These are phyloP conservation scores for Anas platyrhynchos DNA, from an alignment of 2,113 vertebrate genomes.

Conservation along the genomic window DNA sequence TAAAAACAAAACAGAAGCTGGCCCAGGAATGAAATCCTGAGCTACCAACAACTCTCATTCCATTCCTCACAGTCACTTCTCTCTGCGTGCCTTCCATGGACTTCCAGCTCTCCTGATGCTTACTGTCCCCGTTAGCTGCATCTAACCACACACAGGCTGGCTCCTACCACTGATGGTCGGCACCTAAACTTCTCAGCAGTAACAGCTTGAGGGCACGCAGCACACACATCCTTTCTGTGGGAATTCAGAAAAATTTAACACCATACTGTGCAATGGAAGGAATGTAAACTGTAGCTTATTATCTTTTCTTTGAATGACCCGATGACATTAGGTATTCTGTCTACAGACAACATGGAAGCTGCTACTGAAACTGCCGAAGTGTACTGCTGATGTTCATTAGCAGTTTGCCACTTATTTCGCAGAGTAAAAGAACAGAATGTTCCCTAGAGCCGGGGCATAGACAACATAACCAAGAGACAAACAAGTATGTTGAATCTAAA, in stretches of 20 bases:
- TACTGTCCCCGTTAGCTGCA: neutral
- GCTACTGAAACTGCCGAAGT: neutral
- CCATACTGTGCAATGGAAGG: neutral
- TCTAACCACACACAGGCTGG: neutral
- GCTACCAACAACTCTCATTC: neutral
- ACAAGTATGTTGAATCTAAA: constrained; percentile 8
- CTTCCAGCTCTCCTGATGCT: neutral
- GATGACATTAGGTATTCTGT: neutral
- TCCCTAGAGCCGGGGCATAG: constrained; percentile 32
- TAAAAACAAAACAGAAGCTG: neutral
- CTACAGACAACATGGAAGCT: neutral
- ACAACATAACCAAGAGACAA: constrained; percentile 16
- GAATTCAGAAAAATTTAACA: neutral
- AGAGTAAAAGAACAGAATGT: constrained; percentile 9
- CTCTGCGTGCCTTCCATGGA: neutral
- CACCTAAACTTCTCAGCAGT: neutral
- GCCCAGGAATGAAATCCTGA: neutral
- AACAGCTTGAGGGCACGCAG: neutral
- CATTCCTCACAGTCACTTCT: neutral
- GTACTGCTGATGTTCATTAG: constrained; percentile 18
- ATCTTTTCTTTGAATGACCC: neutral
- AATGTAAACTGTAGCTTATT: neutral
- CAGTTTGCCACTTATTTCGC: constrained; percentile 25
- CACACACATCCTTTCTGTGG: neutral
- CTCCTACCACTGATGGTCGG: neutral